Base-by-base conservation (phyloP, 2,888 invertebrate species). In the Trachelus stipa region DNA sequence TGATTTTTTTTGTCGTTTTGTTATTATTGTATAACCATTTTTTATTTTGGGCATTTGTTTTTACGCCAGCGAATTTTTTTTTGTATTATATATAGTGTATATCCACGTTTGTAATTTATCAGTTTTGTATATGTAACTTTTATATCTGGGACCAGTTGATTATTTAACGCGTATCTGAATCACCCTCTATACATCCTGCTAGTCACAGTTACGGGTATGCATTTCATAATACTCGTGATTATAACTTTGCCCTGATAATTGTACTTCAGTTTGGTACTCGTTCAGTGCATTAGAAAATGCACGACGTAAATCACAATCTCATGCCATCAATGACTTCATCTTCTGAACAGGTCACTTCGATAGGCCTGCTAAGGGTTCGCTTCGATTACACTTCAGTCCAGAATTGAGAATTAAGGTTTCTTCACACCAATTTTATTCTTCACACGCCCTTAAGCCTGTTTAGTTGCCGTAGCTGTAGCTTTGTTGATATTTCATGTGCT, bases 381-480 rank as follows among this genome's bases (percentile, higher is more conserved):
- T 56, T 23, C 40, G 6, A 56, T 56, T 6, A 56, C 23, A 23
- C 40, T 56, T 56, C 40, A 23, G 6, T 56, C 2, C 6, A 56
- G 9, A 9, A 23, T 56, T 56, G 40, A 56, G 9, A 56, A 40
- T 40, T 40, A 40, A 40, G 23, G 40, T 23, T 23, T 40, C 40
- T 4, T 23, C 40, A 40, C 40, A 23, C 40, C 40, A 40, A 23
- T 40, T 23, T 23, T 23, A 23, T 23, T 40, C 9, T 40, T 15
- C 9, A 23, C 40, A 23, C 0, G 31, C 23, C 9, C 30, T 2
- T 23, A 6, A 33, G 74, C 74, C 35, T 73, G 35, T 73, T 73
- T 34, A 23, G 74, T 34, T 73, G 74, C 71, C 23, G 30, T 71
- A 71, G 71, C 33, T 34, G 12, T 73, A 73, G 74, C 35, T n/a